Evolutionary conservation across 2,888 invertebrate genomes (phyloP).

Genomic region (Rhagonycha lutea): DNA sequence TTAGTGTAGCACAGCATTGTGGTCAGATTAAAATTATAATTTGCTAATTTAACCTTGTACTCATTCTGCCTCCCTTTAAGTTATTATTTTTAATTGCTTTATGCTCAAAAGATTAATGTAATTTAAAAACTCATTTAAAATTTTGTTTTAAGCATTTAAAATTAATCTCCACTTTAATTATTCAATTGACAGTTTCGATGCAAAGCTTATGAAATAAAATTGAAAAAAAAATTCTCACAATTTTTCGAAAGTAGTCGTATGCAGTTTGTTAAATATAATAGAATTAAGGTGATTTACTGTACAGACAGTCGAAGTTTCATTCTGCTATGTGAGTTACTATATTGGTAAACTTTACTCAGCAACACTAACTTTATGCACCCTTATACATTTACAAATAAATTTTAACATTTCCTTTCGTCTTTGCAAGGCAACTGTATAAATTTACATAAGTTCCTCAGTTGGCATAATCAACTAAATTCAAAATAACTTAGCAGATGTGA

Average conservation of each 20-base stretch:
- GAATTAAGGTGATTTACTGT: constrained; percentile 1
- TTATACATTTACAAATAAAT: constrained; percentile 12
- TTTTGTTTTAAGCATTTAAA: neutral
- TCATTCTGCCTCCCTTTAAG: neutral
- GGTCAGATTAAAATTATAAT: neutral
- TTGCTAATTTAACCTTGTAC: neutral
- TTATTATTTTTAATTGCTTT: neutral
- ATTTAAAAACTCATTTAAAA: neutral
- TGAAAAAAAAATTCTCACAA: neutral
- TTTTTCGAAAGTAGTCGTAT: neutral
- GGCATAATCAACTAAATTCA: constrained; percentile 15
- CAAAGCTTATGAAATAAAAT: neutral
- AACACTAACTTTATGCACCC: neutral
- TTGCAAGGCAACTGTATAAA: constrained; percentile 20
- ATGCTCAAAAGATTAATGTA: neutral
- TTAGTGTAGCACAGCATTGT: neutral
- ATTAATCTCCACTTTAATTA: neutral
- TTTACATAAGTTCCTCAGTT: constrained; percentile 24
- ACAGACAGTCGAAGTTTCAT: neutral
- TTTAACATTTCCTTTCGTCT: constrained; percentile 23
- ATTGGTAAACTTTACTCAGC: neutral
- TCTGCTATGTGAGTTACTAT: neutral
- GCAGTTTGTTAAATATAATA: neutral
- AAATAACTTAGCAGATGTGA: constrained; percentile 19
- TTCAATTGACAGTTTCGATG: neutral